phyloP scores from a whole-genome alignment of 2,113 vertebrate genomes.

The Bufo bufo region DNA sequence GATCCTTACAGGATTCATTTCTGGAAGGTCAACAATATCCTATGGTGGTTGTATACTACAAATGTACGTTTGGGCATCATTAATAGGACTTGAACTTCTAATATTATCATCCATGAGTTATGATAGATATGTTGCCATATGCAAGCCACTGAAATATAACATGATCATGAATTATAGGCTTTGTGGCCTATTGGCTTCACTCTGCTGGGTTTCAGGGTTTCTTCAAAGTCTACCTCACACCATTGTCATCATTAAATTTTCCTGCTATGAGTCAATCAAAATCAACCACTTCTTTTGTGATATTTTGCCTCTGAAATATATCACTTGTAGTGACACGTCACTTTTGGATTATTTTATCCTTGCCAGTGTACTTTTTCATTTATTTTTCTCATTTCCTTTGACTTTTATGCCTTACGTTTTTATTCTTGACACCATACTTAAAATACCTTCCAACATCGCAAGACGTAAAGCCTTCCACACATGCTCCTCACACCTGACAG shows the following conservation, averaged over 20 bases:
- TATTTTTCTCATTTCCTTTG: neutral
- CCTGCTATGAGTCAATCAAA: neutral
- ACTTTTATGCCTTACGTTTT: neutral
- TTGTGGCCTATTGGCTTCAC: neutral
- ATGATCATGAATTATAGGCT: constrained; percentile 17
- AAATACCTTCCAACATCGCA: neutral
- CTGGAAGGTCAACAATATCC: neutral
- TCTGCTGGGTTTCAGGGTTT: neutral
- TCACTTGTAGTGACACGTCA: neutral
- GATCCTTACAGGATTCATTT: neutral
- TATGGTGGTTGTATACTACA: neutral
- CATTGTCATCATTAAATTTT: neutral
- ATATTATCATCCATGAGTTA: constrained; percentile 6
- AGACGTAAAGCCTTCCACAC: constrained; percentile 6
- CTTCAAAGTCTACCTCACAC: neutral
- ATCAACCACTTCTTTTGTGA: constrained; percentile 12
- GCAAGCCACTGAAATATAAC: neutral
- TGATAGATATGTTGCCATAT: neutral
- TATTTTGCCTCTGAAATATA: neutral
- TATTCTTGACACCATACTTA: neutral
- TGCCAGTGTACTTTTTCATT: neutral
- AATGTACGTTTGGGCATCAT: neutral
- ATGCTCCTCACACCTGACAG: constrained; percentile 15
- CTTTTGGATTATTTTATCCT: neutral
- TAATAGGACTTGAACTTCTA: neutral